phyloP scores from a whole-genome alignment of 2,797 vertebrate species.

The Jordanella pulchra region DNA sequence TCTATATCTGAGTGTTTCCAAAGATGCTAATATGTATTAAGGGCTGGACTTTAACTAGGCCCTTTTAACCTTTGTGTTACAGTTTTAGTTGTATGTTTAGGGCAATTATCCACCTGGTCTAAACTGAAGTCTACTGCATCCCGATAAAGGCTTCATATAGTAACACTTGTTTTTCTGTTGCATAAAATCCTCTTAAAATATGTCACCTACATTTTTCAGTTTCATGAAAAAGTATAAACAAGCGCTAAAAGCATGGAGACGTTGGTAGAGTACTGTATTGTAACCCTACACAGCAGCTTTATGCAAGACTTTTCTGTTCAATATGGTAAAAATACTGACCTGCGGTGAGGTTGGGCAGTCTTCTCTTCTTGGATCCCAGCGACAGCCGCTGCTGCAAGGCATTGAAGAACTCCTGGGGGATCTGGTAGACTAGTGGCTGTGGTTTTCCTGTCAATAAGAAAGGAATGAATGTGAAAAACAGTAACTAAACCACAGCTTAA shows the following conservation, averaged over 20 bases:
- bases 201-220: no score
- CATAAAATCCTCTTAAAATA: no score
- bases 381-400: conserved; percentile 91
- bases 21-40: not conserved
- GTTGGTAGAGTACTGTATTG: no score
- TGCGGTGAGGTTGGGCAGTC: conserved; percentile 89
- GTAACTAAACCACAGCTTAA: not conserved
- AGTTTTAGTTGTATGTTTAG: not conserved
- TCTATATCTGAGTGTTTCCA: not conserved
- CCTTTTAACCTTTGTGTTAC: not conserved
- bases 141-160: not conserved
- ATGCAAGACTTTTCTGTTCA: not conserved
- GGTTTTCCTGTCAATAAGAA: conserved; percentile 83
- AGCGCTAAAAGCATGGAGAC: no score
- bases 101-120: not conserved
- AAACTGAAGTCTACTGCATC: no score
- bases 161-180: not conserved
- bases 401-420: conserved; percentile 91
- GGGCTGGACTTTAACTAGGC: not conserved
- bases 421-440: conserved; percentile 88
- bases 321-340: conserved; percentile 62
- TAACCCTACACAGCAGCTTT: no score
- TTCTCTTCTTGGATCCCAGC: conserved; percentile 86
- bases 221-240: no score
- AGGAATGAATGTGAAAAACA: not conserved